Conservation (phyloP, 2,113 vertebrate species). For the Amblyornis subalaris region DNA sequence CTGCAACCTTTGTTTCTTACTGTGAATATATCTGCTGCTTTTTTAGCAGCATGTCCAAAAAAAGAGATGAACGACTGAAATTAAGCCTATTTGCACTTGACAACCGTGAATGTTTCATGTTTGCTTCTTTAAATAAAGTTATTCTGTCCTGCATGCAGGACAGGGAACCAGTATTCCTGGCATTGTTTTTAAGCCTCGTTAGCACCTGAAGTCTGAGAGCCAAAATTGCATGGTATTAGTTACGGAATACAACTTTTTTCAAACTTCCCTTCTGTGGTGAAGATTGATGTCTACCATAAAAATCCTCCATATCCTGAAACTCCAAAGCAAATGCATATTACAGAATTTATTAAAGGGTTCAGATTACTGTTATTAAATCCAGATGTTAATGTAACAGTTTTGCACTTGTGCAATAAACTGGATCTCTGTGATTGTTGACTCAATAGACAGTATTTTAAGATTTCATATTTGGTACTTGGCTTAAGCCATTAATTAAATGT, state of each 20-base stretch:
- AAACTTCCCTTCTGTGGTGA: background rate
- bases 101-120: background rate
- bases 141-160: background rate
- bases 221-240: background rate
- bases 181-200: background rate
- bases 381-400: constrained; percentile 36
- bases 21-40: background rate
- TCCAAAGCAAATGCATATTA: constrained; percentile 23
- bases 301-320: constrained; percentile 30
- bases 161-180: background rate
- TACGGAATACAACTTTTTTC: background rate
- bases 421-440: constrained; percentile 6
- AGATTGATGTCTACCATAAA: constrained; percentile 10
- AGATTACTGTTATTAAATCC: constrained; percentile 41
- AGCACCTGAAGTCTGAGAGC: background rate
- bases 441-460: constrained; percentile 15
- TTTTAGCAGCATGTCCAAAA: background rate
- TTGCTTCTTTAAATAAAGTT: background rate
- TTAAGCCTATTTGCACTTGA: background rate
- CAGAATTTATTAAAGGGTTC: constrained; percentile 32
- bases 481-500: constrained; percentile 22
- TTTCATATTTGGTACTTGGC: constrained; percentile 24
- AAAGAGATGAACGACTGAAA: background rate
- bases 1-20: background rate
- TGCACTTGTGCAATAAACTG: constrained; percentile 23